A percentile compares a stretch with the other conserved stretches of the same genome.
phyloP scores from a whole-genome alignment of 2,888 invertebrate species.

The Clunio marinus region DNA sequence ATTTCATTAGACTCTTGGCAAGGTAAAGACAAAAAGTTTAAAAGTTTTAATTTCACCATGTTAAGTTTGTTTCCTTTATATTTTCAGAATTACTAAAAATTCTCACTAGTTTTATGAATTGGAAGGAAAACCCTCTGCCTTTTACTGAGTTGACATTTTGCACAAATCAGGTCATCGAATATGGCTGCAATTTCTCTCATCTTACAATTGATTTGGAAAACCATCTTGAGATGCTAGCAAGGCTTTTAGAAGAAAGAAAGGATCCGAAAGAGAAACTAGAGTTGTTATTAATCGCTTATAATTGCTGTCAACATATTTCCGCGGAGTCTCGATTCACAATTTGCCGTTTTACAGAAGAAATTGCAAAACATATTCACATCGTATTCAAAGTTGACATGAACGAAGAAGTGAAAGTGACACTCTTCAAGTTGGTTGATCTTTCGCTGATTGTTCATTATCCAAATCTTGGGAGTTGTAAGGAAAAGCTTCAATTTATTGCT shows the following conservation, averaged over 20 bases:
- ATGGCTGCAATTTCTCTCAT: not conserved
- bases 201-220: not conserved
- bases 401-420: not conserved
- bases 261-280: not conserved
- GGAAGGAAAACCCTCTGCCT: not conserved
- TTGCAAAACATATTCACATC: not conserved
- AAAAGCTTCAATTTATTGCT: not conserved
- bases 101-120: not conserved
- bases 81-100: not conserved
- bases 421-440: slow-evolving; percentile 9
- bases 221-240: not conserved
- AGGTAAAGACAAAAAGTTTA: not conserved
- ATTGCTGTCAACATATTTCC: not conserved
- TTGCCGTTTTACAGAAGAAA: not conserved
- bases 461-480: not conserved
- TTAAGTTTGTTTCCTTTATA: not conserved
- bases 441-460: slow-evolving; percentile 5
- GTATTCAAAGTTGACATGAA: not conserved
- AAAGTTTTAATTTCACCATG: not conserved
- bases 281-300: not conserved
- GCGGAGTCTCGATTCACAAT: not conserved
- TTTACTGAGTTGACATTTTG: not conserved
- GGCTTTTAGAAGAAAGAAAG: not conserved
- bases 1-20: not conserved
- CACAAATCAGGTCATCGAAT: not conserved